Evolutionary conservation across 2,888 invertebrate genomes (phyloP).

Genomic region (Salpingus planirostris): DNA sequence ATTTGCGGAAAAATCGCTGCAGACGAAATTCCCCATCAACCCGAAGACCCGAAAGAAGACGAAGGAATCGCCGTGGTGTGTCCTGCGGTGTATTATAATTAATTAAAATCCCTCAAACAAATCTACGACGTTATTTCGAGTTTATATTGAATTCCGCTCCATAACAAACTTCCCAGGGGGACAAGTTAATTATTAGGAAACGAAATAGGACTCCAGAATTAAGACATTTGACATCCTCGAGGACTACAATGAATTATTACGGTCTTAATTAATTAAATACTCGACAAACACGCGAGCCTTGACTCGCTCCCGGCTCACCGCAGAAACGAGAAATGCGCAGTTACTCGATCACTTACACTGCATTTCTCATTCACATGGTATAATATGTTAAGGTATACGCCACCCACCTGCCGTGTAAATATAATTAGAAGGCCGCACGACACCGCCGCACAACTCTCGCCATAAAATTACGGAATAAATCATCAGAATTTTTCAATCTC

Average conservation of each 20-base stretch:
- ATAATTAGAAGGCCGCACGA: slow-evolving; percentile 12
- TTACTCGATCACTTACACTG: slow-evolving; percentile 19
- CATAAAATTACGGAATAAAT: too few species aligned
- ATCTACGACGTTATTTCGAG: slow-evolving; percentile 13
- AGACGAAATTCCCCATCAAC: slow-evolving; percentile 2
- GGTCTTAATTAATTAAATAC: slow-evolving; percentile 31
- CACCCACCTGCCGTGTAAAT: slow-evolving; percentile 6
- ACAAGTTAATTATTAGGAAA: slow-evolving; percentile 36
- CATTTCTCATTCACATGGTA: slow-evolving; percentile 9
- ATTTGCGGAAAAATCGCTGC: slow-evolving; percentile 5
- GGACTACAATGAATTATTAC: slow-evolving; percentile 34
- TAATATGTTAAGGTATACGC: slow-evolving; percentile 1
- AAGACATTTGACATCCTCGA: slow-evolving; percentile 36
- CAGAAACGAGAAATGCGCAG: slow-evolving; percentile 19
- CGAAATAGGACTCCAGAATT: slow-evolving; percentile 31
- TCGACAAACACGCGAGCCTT: slow-evolving; percentile 27
- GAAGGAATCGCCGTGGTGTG: too few species aligned
- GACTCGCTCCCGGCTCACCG: slow-evolving; percentile 7
- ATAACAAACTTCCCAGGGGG: slow-evolving; percentile 24
- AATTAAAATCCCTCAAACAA: slow-evolving; percentile 14
- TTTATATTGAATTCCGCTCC: slow-evolving; percentile 23
- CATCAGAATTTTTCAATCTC: too few species aligned
- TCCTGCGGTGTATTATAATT: slow-evolving; percentile 6
- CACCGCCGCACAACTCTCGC: slow-evolving; percentile 1
- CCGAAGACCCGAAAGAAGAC: too few species aligned